Evolutionary conservation across 2,888 invertebrate genomes (phyloP), one percentile per base, ranked within the genome.

Genomic region (Ophioninae sp.): DNA sequence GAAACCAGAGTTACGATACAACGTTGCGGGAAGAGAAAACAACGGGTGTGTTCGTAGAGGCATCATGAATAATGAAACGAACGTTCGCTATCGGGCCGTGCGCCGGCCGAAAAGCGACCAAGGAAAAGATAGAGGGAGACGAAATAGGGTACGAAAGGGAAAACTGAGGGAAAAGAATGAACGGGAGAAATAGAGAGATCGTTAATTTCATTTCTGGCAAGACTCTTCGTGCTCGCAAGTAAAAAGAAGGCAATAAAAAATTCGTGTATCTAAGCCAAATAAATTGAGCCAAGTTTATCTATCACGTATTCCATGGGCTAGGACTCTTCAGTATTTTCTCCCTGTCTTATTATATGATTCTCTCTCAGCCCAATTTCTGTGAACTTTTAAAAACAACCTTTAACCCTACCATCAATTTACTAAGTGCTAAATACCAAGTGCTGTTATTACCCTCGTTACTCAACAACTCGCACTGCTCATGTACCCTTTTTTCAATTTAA

Each of bases 51-150:
- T 73, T 79, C 75, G 65, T 10, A 82, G 59, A 62, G 79, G 67
- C 75, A 70, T 79, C 57, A 75, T 84, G 84, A 84, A 84, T 81
- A 84, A 79, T 81, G 81, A 81, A 81, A 84, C 75, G 57, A 67
- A 30, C 67, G 59, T 44, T 67, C 70, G 37, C 70, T 56, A 62
- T 64, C 68, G 39, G 57, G 68, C 44, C 74, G 70, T 77, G 56
- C 75, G 59, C 75, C 56, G 73, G 56, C 74, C 81, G 59, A 57
- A 59, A 68, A 59, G 68, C 68, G 59, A 59, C 39, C 23, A 50
- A 21, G 23, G 39, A 37, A 57, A 13, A 56, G 50, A 64, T n/a
- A 23, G n/a, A 41, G 37, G 62, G 68, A 73, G 57, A 44, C 8
- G 21, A 20, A 1, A 41, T 44, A 56, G 65, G n/a, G n/a, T 67